These are phyloP conservation scores for Otus sunia DNA, from an alignment of 2,113 vertebrate genomes.

Conservation along the genomic window DNA sequence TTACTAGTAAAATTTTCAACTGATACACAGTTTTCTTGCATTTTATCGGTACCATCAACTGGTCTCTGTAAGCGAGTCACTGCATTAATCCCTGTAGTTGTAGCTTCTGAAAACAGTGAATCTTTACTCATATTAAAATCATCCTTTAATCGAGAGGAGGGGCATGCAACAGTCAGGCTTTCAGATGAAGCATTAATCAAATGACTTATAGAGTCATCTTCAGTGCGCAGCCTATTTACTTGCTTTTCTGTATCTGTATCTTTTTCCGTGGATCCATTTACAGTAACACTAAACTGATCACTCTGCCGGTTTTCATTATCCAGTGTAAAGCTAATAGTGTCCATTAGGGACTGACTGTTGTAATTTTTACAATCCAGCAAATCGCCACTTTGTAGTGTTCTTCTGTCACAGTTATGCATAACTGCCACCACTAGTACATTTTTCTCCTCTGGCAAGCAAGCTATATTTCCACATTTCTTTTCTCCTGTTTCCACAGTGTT, in stretches of 20 bases:
- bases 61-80: slow-evolving; percentile 60
- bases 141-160: slow-evolving; percentile 64
- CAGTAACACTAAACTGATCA: slow-evolving; percentile 68
- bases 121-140: slow-evolving; percentile 64
- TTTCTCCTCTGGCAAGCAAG: slow-evolving; percentile 74
- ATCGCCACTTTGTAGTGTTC: slow-evolving; percentile 63
- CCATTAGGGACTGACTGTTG: slow-evolving; percentile 69
- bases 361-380: slow-evolving; percentile 73
- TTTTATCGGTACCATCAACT: slow-evolving; percentile 50
- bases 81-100: slow-evolving; percentile 63
- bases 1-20: slow-evolving; percentile 55
- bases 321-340: slow-evolving; percentile 75
- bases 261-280: slow-evolving; percentile 76
- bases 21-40: slow-evolving; percentile 46
- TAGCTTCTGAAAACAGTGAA: slow-evolving; percentile 26
- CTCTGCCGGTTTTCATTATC: slow-evolving; percentile 73
- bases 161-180: slow-evolving; percentile 42
- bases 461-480: slow-evolving; percentile 61
- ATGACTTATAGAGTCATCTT: slow-evolving; percentile 60
- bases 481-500: slow-evolving; percentile 64
- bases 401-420: slow-evolving; percentile 78
- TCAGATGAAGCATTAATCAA: slow-evolving; percentile 57
- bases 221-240: slow-evolving; percentile 48
- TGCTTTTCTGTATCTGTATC: slow-evolving; percentile 71
- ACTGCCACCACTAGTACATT: slow-evolving; percentile 79